phyloP scores from a whole-genome alignment of 2,797 vertebrate species.

The Miichthys miiuy region DNA sequence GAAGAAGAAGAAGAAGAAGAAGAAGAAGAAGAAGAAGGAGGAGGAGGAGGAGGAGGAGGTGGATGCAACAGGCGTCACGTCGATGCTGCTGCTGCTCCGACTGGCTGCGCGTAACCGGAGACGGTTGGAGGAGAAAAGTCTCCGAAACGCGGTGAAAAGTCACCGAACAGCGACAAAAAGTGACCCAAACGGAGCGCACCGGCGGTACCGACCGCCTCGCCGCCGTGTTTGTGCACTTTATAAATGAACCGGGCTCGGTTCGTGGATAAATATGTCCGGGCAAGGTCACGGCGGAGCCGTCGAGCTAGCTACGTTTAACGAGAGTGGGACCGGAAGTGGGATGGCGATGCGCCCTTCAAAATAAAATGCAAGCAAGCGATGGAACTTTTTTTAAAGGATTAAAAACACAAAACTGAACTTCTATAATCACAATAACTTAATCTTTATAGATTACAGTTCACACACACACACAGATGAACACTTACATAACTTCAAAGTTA shows the following conservation, averaged over 20 bases:
- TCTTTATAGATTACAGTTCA: too few species aligned
- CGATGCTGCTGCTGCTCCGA: conserved; percentile 61
- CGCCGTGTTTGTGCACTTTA: conserved; percentile 3
- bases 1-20: conserved; percentile 28
- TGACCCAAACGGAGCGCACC: fast-evolving
- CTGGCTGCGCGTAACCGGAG: conserved; percentile 59
- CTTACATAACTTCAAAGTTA: too few species aligned
- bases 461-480: too few species aligned
- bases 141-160: conserved; percentile 57
- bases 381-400: too few species aligned
- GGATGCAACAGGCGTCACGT: conserved; percentile 85
- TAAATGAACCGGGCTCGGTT: conserved; percentile 35
- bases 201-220: fast-evolving
- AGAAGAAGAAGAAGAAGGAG: conserved; percentile 7
- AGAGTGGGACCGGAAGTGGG: background rate
- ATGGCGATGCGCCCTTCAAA: background rate
- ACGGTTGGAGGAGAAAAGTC: conserved; percentile 41
- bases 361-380: conserved; percentile 37
- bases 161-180: conserved; percentile 9
- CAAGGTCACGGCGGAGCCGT: conserved; percentile 75
- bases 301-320: conserved; percentile 29
- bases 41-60: conserved; percentile 34
- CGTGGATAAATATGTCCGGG: conserved; percentile 51
- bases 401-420: too few species aligned
- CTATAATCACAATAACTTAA: too few species aligned